Evolutionary conservation across 2,888 invertebrate genomes (phyloP), one percentile per base, ranked within the genome.

Genomic region (Congeria kusceri): DNA sequence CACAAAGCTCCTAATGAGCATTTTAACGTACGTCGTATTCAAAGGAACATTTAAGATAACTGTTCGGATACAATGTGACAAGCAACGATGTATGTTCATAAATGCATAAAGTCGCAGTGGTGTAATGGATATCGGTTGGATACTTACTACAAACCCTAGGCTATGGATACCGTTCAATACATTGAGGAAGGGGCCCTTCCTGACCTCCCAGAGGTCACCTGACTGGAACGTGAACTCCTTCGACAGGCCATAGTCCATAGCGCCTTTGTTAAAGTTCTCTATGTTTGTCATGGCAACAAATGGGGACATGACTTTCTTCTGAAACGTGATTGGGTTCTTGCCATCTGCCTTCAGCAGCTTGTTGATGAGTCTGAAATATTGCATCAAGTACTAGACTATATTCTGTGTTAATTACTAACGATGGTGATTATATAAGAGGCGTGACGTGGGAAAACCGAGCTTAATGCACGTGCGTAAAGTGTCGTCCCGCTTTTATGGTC

Each of bases 281-380:
- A 92, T 90, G 86, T 92, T 92, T 78, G 91, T 89, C 90, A 91
- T 87, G 47, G 91, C 91, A 61, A 91, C 89, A 77, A 92, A 92
- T n/a, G 91, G 89, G n/a, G 91, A 88, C 63, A 80, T 77, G 9
- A 86, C 89, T 69, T 92, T 92, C 83, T 90, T 91, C 75, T 88
- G 86, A 86, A 89, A 89, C 25, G 57, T 70, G 18, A 92, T 80
- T 28, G 87, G 77, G 5, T 47, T 11, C 71, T 90, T 88, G 5
- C 90, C 91, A 0, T 88, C 90, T 25, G 83, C 49, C 56, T 85
- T 87, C 76, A 92, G 77, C 44, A 92, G 81, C 65, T 89, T 90
- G 83, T 92, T 92, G 57, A 92, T 86, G 58, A 92, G 67, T 68
- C 92, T 92, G 83, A 9, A 79, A 83, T 7, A 58, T 39, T 49